Conservation (phyloP, 2,113 vertebrate genomes). For the Columba janthina region DNA sequence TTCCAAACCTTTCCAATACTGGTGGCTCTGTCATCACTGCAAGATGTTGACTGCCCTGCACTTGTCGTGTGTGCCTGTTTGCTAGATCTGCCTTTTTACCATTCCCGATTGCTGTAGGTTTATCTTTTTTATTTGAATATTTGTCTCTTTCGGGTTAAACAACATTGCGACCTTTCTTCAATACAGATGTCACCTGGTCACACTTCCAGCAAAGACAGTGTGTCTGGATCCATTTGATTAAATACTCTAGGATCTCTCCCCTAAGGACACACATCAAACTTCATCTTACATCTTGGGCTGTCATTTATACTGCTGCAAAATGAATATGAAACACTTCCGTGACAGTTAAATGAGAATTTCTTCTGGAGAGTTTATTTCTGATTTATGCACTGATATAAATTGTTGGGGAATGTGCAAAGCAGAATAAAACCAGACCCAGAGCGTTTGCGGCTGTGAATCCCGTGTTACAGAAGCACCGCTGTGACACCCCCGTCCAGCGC, state of each 20-base stretch:
- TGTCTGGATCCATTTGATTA: not conserved
- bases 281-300: not conserved
- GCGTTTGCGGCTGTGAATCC: not conserved
- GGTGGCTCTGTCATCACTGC: not conserved
- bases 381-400: not conserved
- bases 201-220: not conserved
- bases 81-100: not conserved
- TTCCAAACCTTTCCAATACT: not conserved
- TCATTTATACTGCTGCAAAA: not conserved
- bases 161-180: not conserved
- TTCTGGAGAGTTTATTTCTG: not conserved
- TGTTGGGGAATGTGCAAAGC: not conserved
- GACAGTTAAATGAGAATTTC: not conserved
- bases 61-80: not conserved
- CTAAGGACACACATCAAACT: not conserved
- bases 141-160: not conserved
- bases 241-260: not conserved
- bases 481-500: fast-evolving
- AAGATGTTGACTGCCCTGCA: not conserved
- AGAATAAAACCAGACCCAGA: not conserved
- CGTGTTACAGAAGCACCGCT: not conserved
- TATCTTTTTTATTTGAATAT: not conserved
- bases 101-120: not conserved
- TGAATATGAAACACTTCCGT: not conserved
- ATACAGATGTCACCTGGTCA: not conserved